These are phyloP conservation scores for Addax nasomaculatus DNA, from an alignment of 2,113 vertebrate species.

Conservation along the genomic window DNA sequence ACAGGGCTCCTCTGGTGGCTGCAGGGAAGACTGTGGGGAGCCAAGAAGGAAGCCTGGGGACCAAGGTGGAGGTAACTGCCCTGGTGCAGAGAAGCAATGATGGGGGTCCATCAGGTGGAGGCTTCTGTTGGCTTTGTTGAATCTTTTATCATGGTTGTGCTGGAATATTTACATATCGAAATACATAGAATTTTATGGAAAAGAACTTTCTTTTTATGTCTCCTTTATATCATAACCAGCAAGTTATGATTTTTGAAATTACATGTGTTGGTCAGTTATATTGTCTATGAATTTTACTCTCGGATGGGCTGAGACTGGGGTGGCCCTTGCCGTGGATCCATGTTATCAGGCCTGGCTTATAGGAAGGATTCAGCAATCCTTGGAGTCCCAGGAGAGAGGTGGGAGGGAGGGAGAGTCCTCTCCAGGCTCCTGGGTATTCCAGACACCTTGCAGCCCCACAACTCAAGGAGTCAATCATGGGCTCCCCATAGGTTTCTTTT, in stretches of 20 bases:
- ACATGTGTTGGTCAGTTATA: not conserved
- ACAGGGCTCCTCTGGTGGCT: not conserved
- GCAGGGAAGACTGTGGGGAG: not conserved
- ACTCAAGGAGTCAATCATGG: no score
- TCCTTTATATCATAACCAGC: not conserved
- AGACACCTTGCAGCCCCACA: no score
- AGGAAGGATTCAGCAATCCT: accelerated
- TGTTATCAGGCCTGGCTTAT: not conserved
- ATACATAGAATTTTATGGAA: not conserved
- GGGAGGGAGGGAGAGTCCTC: not conserved
- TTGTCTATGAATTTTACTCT: not conserved
- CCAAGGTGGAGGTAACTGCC: not conserved
- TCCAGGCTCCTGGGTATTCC: not conserved
- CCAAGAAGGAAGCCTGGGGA: accelerated
- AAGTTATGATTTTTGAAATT: not conserved
- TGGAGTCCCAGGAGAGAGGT: not conserved
- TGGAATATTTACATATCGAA: not conserved
- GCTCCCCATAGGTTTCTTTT: not conserved
- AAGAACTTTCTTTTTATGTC: not conserved
- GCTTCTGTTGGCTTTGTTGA: not conserved
- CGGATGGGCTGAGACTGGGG: not conserved
- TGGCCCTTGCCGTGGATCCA: not conserved
- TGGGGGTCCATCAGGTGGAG: not conserved
- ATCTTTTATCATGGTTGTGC: not conserved
- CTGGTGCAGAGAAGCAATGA: accelerated